Percentiles rank a stretch among this genome's conserved stretches.
Conservation (phyloP, 1,140 invertebrate species). For the Hyles vespertilio region DNA sequence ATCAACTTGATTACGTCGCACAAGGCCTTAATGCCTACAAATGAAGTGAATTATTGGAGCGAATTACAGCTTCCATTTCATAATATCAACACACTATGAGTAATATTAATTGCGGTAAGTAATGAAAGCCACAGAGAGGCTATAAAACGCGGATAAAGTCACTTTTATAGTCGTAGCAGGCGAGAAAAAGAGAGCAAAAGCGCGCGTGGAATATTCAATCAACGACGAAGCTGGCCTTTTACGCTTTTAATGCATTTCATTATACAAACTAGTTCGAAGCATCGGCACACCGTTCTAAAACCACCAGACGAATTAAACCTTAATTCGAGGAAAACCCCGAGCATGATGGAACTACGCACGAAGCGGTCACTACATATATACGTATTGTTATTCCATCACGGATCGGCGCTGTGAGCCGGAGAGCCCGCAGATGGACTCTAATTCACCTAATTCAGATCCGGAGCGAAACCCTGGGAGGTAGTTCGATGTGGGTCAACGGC, state of each 20-base stretch:
- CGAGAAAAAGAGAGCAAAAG: constrained; percentile 26
- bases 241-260: constrained; percentile 1
- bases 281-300: neutral
- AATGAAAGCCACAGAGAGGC: constrained; percentile 2
- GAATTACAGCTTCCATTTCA: constrained; percentile 6
- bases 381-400: neutral
- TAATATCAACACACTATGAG: neutral
- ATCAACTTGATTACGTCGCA: no score
- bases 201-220: constrained; percentile 37
- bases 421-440: constrained; percentile 12
- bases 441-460: constrained; percentile 18
- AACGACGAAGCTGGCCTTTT: constrained; percentile 13
- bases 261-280: neutral
- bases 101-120: constrained; percentile 8
- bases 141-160: constrained; percentile 33
- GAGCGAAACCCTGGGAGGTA: constrained; percentile 18
- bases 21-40: no score
- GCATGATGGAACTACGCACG: no score
- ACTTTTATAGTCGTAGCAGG: constrained; percentile 30
- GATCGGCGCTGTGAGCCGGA: neutral
- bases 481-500: constrained; percentile 41
- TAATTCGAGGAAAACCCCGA: no score
- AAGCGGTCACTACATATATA: no score
- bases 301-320: no score
- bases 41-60: neutral